Evolutionary conservation across 2,888 invertebrate genomes (phyloP), one percentile per base, ranked within the genome.

Genomic region (Gisinianus flammeolus): DNA sequence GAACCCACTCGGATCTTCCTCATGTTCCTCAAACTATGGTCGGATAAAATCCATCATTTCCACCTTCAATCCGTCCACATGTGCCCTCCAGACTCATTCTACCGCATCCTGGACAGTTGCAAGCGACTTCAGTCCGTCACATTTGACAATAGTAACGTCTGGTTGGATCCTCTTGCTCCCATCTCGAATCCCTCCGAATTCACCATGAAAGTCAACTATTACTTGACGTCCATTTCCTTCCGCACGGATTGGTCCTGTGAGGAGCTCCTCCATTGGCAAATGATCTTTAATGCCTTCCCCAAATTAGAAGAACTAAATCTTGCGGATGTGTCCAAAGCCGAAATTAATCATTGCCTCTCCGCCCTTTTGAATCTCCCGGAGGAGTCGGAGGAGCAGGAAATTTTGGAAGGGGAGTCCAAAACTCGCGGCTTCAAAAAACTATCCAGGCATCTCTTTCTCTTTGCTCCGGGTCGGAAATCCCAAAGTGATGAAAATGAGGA

Each of bases 331-430:
- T 31, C 75, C 1, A 64, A 66, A n/a, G 16, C 44, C 16, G 75
- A 75, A 35, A 75, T 75, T 2, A 75, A 75, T 30, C 64, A 75
- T 31, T 75, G 75, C 35, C 56, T 71, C 3, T n/a, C 67, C 35
- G 28, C 22, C 67, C 30, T 67, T n/a, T 19, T 67, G n/a, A 33
- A 67, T 33, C n/a, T 75, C 0, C 66, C 75, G 8, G 66, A 75
- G 1, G 66, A 64, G n/a, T 35, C 44, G 8, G 75, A 75, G n/a
- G 44, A 30, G n/a, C 66, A 28, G 16, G 75, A 64, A 28, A 5
- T 66, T 0, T n/a, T n/a, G n/a, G n/a, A n/a, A n/a, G n/a, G n/a
- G n/a, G n/a, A n/a, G n/a, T n/a, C 22, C 8, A 52, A 24, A 70
- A 22, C 44, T 22, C 16, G 52, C 10, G 70, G 70, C 8, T 70